Base-by-base conservation (phyloP, 2,113 vertebrate genomes). In the Charina bottae region DNA sequence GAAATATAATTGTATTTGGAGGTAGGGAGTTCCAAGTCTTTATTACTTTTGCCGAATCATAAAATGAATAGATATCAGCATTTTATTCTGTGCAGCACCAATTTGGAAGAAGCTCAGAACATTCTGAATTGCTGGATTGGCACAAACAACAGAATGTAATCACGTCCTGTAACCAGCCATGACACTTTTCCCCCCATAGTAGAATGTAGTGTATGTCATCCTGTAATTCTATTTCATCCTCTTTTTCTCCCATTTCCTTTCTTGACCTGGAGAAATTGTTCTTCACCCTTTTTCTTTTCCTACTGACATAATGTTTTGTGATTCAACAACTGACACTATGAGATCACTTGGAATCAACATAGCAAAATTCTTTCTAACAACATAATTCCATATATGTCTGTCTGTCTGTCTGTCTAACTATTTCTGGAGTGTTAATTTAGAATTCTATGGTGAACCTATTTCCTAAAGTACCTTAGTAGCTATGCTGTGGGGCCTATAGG, bases 61-160 rank as follows among this genome's bases (percentile, higher is more conserved):
- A n/a, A 94, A 94, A 95, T 94, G 92, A 93, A 58, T 95, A 88
- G 91, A 95, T 95, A 95, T 89, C 92, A 95, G 85, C 89, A 92
- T 84, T 88, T 94, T 91, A 93, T 83, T 92, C 72, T 90, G 92
- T 11, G 4, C 85, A 91, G 93, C 89, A 90, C 83, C 94, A 94
- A 95, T 95, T 93, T 94, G 88, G 88, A 94, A 92, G 59, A 10
- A 0, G 56, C 85, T 93, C 72, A 92, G 93, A 94, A 91, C 94
- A 92, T 78, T 93, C 15, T 0, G 91, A 95, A 95, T 95, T 94
- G 92, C 86, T 93, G 49, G 89, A 53, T 92, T 93, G 90, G 59
- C 64, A 54, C 1, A 89, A 94, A 49, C 55, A 88, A 88, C 64
- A 92, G 90, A 95, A 91, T 13, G 91, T 95, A 94, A 96, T 94